Evolutionary conservation across 2,888 invertebrate genomes (phyloP), one percentile per base, ranked within the genome.

Genomic region (Elysia crispata): DNA sequence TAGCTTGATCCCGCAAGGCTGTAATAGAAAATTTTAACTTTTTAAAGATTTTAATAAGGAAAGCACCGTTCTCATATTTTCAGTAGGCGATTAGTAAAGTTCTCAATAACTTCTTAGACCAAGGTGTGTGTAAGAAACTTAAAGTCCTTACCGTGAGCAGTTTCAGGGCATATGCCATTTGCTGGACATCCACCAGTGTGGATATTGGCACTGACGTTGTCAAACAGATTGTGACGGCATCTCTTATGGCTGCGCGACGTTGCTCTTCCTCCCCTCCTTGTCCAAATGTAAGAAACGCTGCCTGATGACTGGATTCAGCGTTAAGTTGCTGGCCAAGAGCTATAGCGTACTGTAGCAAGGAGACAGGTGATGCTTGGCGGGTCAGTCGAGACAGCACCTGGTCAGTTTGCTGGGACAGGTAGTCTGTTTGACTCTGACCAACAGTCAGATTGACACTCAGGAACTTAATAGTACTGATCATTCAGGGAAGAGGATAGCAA

Each of bases 321-420:
- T 89, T 89, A 3, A 89, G 82, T 76, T 86, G 83, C 33, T 84
- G 82, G 13, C 85, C 83, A 1, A 87, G 73, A 18, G 87, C 85
- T 18, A 86, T 84, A 33, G 80, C 77, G 75, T 87, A 89, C 79
- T 89, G 88, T 50, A 89, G 81, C 23, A 89, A 79, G 13, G 81
- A 66, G 0, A 80, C 64, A 0, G 88, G 88, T 41, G 86, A 85
- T 79, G 87, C 87, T 72, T 86, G 85, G 49, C 84, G 86, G 73
- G 85, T 83, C 31, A 88, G 82, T 0, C 69, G 77, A 20, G 80
- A 60, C 74, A 89, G 82, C 11, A 79, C 60, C 13, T 80, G 70
- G 50, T 87, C 85, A 28, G 82, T 80, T 23, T 77, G 76, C 0
- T 81, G 49, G 23, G 88, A 76, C 62, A 84, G 85, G 74, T 87